phyloP scores from a whole-genome alignment of 2,113 vertebrate genomes.

The Esox niger region DNA sequence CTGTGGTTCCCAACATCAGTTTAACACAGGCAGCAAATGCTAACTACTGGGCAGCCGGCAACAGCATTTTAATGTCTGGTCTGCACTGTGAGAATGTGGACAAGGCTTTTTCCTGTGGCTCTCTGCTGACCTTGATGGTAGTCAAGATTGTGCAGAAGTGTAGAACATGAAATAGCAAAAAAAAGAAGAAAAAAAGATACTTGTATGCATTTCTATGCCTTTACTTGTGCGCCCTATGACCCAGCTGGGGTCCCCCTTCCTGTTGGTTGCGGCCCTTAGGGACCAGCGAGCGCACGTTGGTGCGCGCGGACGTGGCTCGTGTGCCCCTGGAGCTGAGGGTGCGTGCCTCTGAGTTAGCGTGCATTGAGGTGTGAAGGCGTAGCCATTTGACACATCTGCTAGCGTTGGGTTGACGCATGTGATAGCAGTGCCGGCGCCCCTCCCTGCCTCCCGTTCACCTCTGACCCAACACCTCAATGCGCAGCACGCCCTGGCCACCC shows the following conservation, averaged over 20 bases:
- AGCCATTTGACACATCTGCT: constrained; percentile 70
- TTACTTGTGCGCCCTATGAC: constrained; percentile 17
- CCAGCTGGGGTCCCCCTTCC: constrained; percentile 19
- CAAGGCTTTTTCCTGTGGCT: not conserved
- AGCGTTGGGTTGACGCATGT: constrained; percentile 56
- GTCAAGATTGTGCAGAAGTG: not conserved
- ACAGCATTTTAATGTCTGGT: not conserved
- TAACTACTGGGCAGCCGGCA: too few relatives aligned
- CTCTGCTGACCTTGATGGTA: not conserved
- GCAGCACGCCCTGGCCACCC: constrained; percentile 29
- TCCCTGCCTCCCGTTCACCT: constrained; percentile 12
- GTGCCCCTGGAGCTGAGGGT: constrained; percentile 5
- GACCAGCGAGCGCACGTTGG: not conserved
- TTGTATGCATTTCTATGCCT: not conserved
- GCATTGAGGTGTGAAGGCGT: constrained; percentile 62
- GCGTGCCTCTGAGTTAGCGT: constrained; percentile 28
- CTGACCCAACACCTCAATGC: constrained; percentile 16
- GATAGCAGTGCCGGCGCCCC: constrained; percentile 50
- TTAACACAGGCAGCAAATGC: not conserved
- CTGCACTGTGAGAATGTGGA: not conserved
- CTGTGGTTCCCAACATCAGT: not conserved
- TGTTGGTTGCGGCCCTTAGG: constrained; percentile 25
- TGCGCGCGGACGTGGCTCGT: not conserved
- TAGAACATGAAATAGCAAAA: not conserved
- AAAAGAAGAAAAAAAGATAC: not conserved